Evolutionary conservation across 2,797 vertebrate species (phyloP).

Genomic region (Florisuga fusca): DNA sequence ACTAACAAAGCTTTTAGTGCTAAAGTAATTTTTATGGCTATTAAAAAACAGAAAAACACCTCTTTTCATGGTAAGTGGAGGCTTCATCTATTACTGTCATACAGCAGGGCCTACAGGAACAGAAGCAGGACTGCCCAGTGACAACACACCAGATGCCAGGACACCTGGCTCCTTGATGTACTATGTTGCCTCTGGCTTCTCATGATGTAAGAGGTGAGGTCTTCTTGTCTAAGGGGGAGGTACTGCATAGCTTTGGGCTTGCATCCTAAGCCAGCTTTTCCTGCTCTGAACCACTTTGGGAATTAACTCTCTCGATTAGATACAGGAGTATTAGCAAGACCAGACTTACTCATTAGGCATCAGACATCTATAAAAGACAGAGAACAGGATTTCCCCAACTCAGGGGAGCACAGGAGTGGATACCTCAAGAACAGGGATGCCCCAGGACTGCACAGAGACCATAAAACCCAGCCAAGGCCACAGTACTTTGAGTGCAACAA

Average conservation of each 20-base stretch:
- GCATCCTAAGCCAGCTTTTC: not conserved
- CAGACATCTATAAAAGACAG: accelerated
- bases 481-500: accelerated
- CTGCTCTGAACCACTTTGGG: not conserved
- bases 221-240: not conserved
- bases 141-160: not conserved
- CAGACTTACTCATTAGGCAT: not conserved
- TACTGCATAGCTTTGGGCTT: not conserved
- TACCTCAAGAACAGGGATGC: not conserved
- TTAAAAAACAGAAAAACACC: not conserved
- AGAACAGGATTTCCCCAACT: not conserved
- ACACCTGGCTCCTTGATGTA: not conserved
- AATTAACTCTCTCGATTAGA: not conserved
- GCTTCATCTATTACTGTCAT: not conserved
- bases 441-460: not conserved
- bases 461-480: not conserved
- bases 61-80: not conserved
- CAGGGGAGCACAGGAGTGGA: not conserved
- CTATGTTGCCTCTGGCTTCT: not conserved
- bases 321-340: not conserved
- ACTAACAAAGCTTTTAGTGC: not conserved
- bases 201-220: not conserved
- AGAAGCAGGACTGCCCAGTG: not conserved
- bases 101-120: not conserved
- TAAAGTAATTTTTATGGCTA: not conserved